Evolutionary conservation across 2,888 invertebrate species (phyloP), one percentile per base, ranked within the genome.

Genomic region (Globia sparganii): DNA sequence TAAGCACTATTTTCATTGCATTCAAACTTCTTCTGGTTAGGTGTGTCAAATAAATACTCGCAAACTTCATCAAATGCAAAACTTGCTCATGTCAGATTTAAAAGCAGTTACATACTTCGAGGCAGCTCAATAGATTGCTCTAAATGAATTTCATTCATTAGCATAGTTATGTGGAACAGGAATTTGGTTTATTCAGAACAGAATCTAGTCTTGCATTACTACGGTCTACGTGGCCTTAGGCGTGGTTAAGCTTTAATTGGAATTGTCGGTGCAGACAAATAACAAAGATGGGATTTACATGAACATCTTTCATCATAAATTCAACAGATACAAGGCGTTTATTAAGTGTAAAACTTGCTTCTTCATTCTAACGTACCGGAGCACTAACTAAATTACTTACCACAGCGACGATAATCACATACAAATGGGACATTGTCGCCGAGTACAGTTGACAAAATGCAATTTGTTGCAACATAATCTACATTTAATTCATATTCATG

Each of bases 401-500:
- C 65, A 64, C 64, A 68, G 76, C 65, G 61, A 79, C 75, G 40
- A 84, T 84, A 86, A 86, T 84, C 69, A 73, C 78, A 87, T 86
- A 75, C 86, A 80, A 86, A 87, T 87, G 78, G 80, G 70, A 75
- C 77, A 87, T 80, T 84, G 86, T 75, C 67, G 70, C 37, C 37
- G 79, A 61, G 53, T 75, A 84, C 69, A 78, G 81, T 79, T 80
- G 85, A 85, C 76, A 82, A 84, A 80, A 86, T 87, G 80, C 83
- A 86, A 83, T 86, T 86, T 83, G 83, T 78, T 83, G 86, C 87
- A 86, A 77, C 82, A 86, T 86, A 73, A 86, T 85, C 79, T 77
- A 75, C 87, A 87, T 87, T 86, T 80, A 86, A 86, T 88, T 80
- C 84, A 84, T 84, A 86, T 88, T 82, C 84, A 88, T 80, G 82